Conservation (phyloP, 23 tunicate genomes). For the Diplosoma virens region DNA sequence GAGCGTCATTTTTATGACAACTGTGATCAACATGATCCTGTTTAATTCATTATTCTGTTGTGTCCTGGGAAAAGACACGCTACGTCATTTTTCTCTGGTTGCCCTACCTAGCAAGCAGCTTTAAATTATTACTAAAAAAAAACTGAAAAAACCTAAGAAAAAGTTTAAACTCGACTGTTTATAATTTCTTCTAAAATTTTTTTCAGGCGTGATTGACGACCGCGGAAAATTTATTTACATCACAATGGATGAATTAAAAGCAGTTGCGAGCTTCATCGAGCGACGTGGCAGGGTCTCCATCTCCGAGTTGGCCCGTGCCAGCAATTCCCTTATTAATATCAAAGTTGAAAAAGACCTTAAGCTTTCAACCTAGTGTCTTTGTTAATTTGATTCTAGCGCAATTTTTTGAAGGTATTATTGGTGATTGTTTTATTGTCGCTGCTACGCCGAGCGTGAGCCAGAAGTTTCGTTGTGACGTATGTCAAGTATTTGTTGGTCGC, state of each 20-base stretch:
- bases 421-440: too few relatives aligned
- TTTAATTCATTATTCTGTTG: too few relatives aligned
- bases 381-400: too few relatives aligned
- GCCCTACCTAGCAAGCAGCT: too few relatives aligned
- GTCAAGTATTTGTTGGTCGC: too few relatives aligned
- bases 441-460: too few relatives aligned
- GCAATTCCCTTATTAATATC: conserved; percentile 70
- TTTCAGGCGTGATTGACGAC: conserved; percentile 85
- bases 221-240: conserved; percentile 92
- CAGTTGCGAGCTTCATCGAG: conserved; percentile 71
- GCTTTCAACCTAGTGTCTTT: conserved; percentile 15
- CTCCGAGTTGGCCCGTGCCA: conserved; percentile 72
- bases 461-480: too few relatives aligned
- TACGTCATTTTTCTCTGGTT: too few relatives aligned
- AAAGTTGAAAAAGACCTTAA: conserved; percentile 41
- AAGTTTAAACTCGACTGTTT: background rate
- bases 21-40: too few relatives aligned
- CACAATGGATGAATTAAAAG: conserved; percentile 68
- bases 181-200: background rate
- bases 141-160: background rate
- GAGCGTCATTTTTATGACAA: background rate
- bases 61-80: too few relatives aligned
- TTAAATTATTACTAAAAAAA: too few relatives aligned
- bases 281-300: conserved; percentile 72
- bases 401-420: too few relatives aligned